phyloP scores from a whole-genome alignment of 1,140 invertebrate genomes.

The Drosophila jambulina region DNA sequence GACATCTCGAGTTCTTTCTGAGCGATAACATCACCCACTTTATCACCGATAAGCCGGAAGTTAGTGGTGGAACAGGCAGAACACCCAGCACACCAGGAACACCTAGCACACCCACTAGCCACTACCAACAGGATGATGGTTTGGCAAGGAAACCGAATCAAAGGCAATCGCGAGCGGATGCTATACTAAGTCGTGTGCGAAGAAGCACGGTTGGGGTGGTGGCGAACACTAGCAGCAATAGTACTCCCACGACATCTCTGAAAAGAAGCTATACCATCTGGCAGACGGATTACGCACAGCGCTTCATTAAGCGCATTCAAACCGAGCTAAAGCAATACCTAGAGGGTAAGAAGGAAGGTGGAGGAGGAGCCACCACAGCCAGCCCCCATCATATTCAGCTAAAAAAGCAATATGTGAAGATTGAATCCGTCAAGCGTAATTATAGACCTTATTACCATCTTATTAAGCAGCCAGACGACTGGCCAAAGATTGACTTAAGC shows the following conservation, averaged over 20 bases:
- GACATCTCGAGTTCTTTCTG: constrained; percentile 88
- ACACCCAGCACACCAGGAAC: constrained; percentile 61
- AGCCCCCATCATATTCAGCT: constrained; percentile 61
- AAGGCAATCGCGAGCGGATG: constrained; percentile 88
- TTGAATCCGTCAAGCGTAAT: constrained; percentile 76
- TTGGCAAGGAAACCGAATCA: constrained; percentile 49
- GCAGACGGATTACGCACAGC: constrained; percentile 86
- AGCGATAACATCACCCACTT: constrained; percentile 87
- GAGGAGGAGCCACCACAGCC: not conserved
- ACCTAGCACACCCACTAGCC: constrained; percentile 36
- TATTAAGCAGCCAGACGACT: constrained; percentile 78
- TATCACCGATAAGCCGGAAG: constrained; percentile 86
- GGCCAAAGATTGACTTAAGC: constrained; percentile 78
- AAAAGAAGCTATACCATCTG: constrained; percentile 82
- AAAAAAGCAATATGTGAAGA: constrained; percentile 76
- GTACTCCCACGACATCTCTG: constrained; percentile 21
- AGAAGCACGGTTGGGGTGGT: constrained; percentile 33
- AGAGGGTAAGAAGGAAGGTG: constrained; percentile 52
- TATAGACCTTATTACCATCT: constrained; percentile 83
- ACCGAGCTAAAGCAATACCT: constrained; percentile 72
- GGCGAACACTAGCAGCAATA: constrained; percentile 22
- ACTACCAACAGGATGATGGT: constrained; percentile 51
- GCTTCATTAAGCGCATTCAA: constrained; percentile 77
- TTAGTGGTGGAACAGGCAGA: constrained; percentile 40
- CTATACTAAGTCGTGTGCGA: constrained; percentile 88